Conservation (phyloP, 2,888 invertebrate genomes). For the Teleogryllus oceanicus region DNA sequence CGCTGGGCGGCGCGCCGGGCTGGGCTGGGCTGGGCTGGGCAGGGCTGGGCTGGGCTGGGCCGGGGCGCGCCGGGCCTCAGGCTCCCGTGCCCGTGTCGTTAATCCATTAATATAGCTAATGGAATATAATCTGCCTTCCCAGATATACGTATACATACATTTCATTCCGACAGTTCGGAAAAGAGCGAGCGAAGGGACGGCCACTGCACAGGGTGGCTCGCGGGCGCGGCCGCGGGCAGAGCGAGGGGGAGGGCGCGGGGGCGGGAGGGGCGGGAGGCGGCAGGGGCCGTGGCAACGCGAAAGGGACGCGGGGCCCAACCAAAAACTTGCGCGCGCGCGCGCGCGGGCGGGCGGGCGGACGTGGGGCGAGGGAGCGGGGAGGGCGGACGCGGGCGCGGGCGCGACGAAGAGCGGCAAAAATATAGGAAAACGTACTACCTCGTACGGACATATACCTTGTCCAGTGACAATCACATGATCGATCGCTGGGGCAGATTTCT, state of each 20-base stretch:
- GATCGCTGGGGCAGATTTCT: constrained; percentile 8
- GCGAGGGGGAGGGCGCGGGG: neutral
- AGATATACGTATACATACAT: constrained; percentile 18
- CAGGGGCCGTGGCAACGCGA: neutral
- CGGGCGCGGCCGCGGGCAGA: neutral
- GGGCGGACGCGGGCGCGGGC: neutral
- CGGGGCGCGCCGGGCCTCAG: neutral
- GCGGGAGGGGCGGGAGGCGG: neutral
- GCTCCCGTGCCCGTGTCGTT: constrained; percentile 3
- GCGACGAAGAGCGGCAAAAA: neutral
- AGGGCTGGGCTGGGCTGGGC: too few species aligned
- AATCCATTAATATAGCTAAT: constrained; percentile 18
- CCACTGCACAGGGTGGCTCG: neutral
- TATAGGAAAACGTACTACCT: constrained; percentile 9
- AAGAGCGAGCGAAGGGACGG: neutral
- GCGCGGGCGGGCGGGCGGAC: neutral
- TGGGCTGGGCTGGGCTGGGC: too few species aligned
- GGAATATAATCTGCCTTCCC: constrained; percentile 18
- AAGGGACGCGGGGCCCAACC: neutral
- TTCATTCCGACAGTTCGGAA: constrained; percentile 10
- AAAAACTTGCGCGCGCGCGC: constrained; percentile 3
- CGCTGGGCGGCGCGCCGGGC: neutral
- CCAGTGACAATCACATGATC: constrained; percentile 18
- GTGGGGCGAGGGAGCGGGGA: neutral
- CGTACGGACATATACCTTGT: constrained; percentile 18